Percentiles rank a stretch among this genome's conserved stretches.
Conservation (phyloP, 2,888 invertebrate species). For the Drosophila melanosoma region DNA sequence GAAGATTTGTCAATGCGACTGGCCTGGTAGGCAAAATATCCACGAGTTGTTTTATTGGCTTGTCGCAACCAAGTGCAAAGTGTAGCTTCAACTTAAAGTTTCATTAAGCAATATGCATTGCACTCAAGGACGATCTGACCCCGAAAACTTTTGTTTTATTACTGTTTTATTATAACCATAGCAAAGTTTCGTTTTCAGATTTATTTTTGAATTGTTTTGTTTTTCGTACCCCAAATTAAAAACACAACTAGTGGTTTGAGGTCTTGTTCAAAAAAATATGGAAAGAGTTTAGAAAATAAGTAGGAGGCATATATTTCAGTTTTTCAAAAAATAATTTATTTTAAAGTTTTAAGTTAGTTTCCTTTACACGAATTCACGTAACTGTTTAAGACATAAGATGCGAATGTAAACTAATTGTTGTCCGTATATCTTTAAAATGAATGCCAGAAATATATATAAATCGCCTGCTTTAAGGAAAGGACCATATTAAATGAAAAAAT, state of each 20-base stretch:
- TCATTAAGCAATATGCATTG: constrained; percentile 20
- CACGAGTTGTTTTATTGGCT: constrained; percentile 47
- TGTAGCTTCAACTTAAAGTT: constrained; percentile 27
- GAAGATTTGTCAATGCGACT: constrained; percentile 26
- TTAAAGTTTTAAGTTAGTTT: not conserved
- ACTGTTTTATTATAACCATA: constrained; percentile 1
- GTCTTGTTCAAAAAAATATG: not conserved
- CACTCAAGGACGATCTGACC: constrained; percentile 4
- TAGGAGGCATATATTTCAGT: not conserved
- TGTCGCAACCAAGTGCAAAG: constrained; percentile 41
- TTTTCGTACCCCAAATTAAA: not conserved
- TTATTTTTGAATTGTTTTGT: not conserved
- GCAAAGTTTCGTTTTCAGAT: not conserved
- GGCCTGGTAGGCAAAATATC: constrained; percentile 20
- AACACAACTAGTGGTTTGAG: not conserved
- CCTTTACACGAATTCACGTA: not conserved
- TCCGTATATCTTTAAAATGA: not conserved
- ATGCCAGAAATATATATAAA: not conserved
- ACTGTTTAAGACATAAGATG: not conserved
- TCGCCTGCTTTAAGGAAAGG: no score
- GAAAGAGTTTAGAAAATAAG: no score
- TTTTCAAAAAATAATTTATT: not conserved
- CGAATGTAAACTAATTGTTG: not conserved
- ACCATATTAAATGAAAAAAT: not conserved
- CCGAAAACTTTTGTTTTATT: constrained; percentile 15